phyloP scores from a whole-genome alignment of 53 echinoderm and acorn worm species.

The Hippasteria phrygiana region DNA sequence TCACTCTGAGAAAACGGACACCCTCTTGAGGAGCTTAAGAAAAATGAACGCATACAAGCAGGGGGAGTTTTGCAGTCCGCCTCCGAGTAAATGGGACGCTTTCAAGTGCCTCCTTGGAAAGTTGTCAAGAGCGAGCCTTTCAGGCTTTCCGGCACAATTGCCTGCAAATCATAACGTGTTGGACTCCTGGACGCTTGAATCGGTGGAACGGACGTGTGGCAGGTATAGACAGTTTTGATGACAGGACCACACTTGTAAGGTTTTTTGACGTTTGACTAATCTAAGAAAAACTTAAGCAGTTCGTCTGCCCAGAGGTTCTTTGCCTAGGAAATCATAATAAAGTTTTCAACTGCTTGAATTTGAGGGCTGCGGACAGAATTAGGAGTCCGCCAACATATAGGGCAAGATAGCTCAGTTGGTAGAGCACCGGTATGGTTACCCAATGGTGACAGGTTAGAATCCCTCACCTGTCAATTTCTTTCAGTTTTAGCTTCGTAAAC shows the following conservation, averaged over 20 bases:
- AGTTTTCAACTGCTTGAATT: too few relatives aligned
- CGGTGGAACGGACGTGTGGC: conserved; percentile 32
- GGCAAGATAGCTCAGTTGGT: too few relatives aligned
- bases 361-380: too few relatives aligned
- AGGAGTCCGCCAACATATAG: too few relatives aligned
- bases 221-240: neutral
- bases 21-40: neutral
- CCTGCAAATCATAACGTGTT: neutral
- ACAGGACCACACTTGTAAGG: neutral
- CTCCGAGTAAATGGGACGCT: conserved; percentile 40
- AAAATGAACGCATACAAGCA: neutral
- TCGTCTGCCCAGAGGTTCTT: too few relatives aligned
- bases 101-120: conserved; percentile 22
- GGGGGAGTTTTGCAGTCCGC: neutral
- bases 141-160: neutral
- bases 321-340: too few relatives aligned
- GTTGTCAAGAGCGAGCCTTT: neutral
- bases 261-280: too few relatives aligned
- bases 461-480: too few relatives aligned
- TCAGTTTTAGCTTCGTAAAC: too few relatives aligned
- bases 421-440: too few relatives aligned
- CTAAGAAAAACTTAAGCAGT: too few relatives aligned
- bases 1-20: neutral
- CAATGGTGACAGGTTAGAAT: too few relatives aligned
- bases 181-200: conserved; percentile 3